Base-by-base conservation (phyloP, 2,888 invertebrate genomes). In the Tiphia femorata region DNA sequence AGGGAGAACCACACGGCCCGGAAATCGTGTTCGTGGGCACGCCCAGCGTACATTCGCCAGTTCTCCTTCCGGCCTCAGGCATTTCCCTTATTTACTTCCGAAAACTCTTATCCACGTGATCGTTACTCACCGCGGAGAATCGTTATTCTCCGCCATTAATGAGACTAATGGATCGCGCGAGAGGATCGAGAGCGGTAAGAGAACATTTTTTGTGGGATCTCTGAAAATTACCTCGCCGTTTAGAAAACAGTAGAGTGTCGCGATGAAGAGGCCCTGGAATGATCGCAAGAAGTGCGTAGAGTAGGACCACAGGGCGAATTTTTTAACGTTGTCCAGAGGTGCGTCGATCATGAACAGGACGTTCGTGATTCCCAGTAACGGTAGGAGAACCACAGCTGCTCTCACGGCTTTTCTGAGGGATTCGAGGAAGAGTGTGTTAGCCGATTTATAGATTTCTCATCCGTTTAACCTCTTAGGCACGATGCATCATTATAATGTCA, bases 241-340 rank as follows among this genome's bases (percentile, higher is more conserved):
- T 46, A 91, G 83, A 79, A 95, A 94, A 77, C 95, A 95, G 81
- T 94, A 95, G 41, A 94, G 86, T 7, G 91, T 86, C 0, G 93
- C 90, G 42, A 95, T 89, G 79, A 94, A 91, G 68, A 92, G 88
- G 25, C 95, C 95, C 84, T 95, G 94, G 79, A 94, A 94, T 0
- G 94, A 92, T n/a, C 90, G 89, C 42, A 95, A 85, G 76, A 93
- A 92, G 77, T 94, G 91, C 0, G 93, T 91, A 10, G 86, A 84
- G 81, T 92, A 94, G 1, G 92, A 90, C 94, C 95, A 95, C 0
- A 91, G 65, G 0, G 90, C 92, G 64, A 95, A 95, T 64, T 88
- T 87, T 86, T 89, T 89, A 0, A 89, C 88, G 2, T 89, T 87
- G 48, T 89, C 88, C 46, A 92, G 79, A 0, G 92, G 89, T 1